Evolutionary conservation across 2,888 invertebrate species (phyloP), one percentile per base, ranked within the genome.

Genomic region (Andrena flavipes): DNA sequence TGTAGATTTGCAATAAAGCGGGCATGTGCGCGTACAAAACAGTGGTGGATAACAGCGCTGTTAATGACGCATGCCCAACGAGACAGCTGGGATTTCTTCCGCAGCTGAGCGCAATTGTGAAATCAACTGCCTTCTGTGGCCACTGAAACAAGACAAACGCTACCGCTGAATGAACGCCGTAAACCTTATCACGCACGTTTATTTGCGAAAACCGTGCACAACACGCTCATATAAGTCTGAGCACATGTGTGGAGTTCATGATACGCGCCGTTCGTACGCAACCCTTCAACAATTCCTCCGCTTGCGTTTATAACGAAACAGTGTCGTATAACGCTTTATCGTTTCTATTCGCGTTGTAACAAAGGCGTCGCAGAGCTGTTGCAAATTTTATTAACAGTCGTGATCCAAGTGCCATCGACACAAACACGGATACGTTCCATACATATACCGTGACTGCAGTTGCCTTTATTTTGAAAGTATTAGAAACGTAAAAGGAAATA

Each of bases 161-260:
- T 72, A 69, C 23, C 49, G 51, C 49, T 26, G 73, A 84, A 83
- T 77, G 77, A 75, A 67, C 59, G 29, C 76, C 88, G 75, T 88
- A 88, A 88, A 88, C 81, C 82, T 87, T 88, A 88, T 88, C 85
- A 59, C 35, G 62, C 59, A 35, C 59, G 68, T 85, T 85, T 87
- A 85, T 87, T 85, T 62, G 63, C 77, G 42, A 60, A 71, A 60
- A 30, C 62, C 70, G 64, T 75, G 62, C 65, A 56, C 26, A 23
- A 51, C 54, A 48, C 29, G 35, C 67, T 74, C 76, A 29, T 78
- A 59, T 77, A 76, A 76, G 65, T 64, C 65, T 51, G 64, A 35
- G 60, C 60, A 49, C 62, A 62, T 70, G 72, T 71, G 49, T 42
- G 54, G 60, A 51, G 35, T 69, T 62, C 49, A 29, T 35, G 79